A percentile compares a stretch with the other conserved stretches of the same genome.
These are phyloP conservation scores for Apodemus speciosus DNA, from an alignment of 2,113 vertebrate genomes.

Conservation along the genomic window DNA sequence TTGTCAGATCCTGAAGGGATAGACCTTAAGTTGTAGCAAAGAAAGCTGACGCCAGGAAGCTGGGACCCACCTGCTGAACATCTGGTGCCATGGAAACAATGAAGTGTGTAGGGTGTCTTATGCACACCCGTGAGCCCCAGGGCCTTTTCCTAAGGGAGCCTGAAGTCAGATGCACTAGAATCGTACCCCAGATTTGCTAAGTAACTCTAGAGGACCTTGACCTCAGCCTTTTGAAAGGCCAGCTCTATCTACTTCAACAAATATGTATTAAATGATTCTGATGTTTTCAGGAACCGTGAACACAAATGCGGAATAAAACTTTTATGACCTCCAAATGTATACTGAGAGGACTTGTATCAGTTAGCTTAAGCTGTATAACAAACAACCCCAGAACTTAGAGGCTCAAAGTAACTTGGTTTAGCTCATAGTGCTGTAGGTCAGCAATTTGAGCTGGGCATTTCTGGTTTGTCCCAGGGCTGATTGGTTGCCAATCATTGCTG, in stretches of 20 bases:
- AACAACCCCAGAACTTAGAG: background rate
- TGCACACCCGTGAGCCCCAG: fast-evolving
- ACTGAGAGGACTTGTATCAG: background rate
- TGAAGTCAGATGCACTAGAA: background rate
- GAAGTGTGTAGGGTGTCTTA: fast-evolving
- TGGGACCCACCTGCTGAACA: fast-evolving
- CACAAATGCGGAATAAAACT: background rate
- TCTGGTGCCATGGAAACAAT: too few relatives aligned
- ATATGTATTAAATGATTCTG: background rate
- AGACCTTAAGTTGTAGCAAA: background rate
- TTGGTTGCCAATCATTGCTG: background rate
- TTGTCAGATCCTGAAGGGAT: background rate
- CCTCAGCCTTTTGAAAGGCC: background rate
- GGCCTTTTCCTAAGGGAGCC: background rate
- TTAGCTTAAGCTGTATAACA: background rate
- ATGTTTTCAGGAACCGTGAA: background rate
- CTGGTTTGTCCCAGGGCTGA: background rate
- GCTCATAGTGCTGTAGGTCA: background rate
- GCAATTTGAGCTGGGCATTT: background rate
- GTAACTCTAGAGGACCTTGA: background rate
- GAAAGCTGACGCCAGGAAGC: background rate
- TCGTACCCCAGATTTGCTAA: background rate
- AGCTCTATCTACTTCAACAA: background rate
- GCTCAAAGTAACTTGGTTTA: background rate
- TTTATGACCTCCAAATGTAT: background rate